These are phyloP conservation scores for Engraulis encrasicolus DNA, from an alignment of 2,113 vertebrate genomes.

Conservation along the genomic window DNA sequence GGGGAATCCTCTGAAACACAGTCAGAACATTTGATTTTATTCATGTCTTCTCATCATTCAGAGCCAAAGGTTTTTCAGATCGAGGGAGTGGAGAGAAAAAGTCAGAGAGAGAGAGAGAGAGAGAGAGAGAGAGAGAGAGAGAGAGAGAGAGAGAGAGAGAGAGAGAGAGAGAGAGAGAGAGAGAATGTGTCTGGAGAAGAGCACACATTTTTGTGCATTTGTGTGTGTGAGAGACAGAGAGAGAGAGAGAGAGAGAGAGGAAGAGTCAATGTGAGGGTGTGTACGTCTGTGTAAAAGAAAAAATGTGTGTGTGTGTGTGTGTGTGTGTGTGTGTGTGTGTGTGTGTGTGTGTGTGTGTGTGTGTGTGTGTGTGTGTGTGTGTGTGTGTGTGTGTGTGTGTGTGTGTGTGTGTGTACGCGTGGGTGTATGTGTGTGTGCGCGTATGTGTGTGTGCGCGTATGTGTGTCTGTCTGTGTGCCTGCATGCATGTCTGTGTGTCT, in stretches of 20 bases:
- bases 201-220: too few species aligned
- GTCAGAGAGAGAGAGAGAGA: too few species aligned
- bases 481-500: too few species aligned
- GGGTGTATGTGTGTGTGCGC: too few species aligned
- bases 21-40: slow-evolving; percentile 2
- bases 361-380: neutral
- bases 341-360: neutral
- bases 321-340: neutral
- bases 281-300: too few species aligned
- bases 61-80: neutral
- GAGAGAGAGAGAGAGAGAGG: too few species aligned
- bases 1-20: neutral
- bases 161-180: too few species aligned
- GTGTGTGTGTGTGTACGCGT: neutral
- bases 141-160: too few species aligned
- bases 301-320: neutral
- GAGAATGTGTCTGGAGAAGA: too few species aligned
- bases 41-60: slow-evolving; percentile 4
- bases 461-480: too few species aligned
- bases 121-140: too few species aligned
- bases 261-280: neutral
- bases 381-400: neutral
- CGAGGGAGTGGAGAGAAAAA: slow-evolving; percentile 11
- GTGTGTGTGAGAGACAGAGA: too few species aligned
- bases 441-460: neutral